phyloP scores from a whole-genome alignment of 2,113 vertebrate species.

The Thinocorus orbignyianus region DNA sequence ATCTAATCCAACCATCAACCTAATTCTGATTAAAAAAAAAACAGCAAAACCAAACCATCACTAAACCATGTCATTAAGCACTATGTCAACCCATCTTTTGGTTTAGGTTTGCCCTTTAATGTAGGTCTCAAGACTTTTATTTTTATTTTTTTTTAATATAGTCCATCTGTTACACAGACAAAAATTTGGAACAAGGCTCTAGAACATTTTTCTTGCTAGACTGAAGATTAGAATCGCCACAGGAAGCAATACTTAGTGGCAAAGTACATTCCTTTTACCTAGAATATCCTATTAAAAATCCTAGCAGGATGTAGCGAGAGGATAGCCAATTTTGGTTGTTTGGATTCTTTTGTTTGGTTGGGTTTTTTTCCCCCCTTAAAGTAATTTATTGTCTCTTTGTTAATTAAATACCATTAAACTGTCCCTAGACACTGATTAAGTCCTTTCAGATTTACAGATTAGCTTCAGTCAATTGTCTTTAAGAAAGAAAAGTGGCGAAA shows the following conservation, averaged over 20 bases:
- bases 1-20: no score
- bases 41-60: no score
- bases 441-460: slow-evolving; percentile 17
- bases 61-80: no score
- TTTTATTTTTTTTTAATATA: not conserved
- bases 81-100: no score
- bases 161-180: not conserved
- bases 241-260: no score
- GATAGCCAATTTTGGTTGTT: not conserved
- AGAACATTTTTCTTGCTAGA: not conserved
- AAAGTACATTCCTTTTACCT: not conserved
- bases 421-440: slow-evolving; percentile 35
- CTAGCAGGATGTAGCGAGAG: not conserved
- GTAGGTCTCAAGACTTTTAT: no score
- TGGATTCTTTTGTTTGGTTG: not conserved
- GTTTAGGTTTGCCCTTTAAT: no score
- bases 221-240: no score
- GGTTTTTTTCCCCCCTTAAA: not conserved
- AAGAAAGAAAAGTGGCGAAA: not conserved
- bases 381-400: not conserved
- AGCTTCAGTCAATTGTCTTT: slow-evolving; percentile 23
- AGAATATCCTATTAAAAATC: not conserved
- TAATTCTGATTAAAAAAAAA: no score
- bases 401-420: slow-evolving; percentile 28
- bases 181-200: not conserved